A percentile compares a stretch with the other conserved stretches of the same genome.
phyloP scores from a whole-genome alignment of 2,888 invertebrate species.

The Acleris emargana region DNA sequence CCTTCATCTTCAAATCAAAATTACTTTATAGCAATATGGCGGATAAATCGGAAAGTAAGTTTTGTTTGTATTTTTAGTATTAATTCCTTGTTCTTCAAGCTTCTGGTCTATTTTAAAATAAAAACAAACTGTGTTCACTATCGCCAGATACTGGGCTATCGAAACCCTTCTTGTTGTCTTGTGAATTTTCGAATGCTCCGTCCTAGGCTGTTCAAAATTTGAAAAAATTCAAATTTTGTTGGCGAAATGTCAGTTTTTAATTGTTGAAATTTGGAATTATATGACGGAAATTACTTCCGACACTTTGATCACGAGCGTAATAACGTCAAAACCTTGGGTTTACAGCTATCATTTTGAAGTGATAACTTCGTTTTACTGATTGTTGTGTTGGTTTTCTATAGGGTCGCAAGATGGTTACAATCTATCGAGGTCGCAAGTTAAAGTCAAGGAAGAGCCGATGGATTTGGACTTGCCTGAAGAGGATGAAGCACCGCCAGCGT shows the following conservation, averaged over 20 bases:
- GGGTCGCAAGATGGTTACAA: constrained; percentile 62
- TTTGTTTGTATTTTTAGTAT: constrained; percentile 70
- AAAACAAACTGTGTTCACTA: constrained; percentile 38
- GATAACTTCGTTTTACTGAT: constrained; percentile 22
- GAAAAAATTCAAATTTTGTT: constrained; percentile 80
- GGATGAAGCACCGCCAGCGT: constrained; percentile 87
- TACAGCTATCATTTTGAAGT: constrained; percentile 12
- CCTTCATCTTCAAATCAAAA: constrained; percentile 65
- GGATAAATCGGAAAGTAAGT: constrained; percentile 91
- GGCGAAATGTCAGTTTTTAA: constrained; percentile 65
- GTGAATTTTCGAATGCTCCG: constrained; percentile 39
- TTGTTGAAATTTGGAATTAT: constrained; percentile 53
- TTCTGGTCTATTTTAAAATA: constrained; percentile 11
- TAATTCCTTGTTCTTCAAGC: constrained; percentile 27
- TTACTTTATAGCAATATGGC: constrained; percentile 88
- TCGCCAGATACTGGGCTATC: constrained; percentile 38
- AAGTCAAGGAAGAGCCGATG: constrained; percentile 84
- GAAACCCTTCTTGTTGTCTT: constrained; percentile 31
- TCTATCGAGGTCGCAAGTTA: constrained; percentile 58
- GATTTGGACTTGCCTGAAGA: constrained; percentile 86
- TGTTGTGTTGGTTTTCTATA: constrained; percentile 50
- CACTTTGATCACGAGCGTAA: constrained; percentile 30
- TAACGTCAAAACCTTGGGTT: constrained; percentile 29
- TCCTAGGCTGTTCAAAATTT: constrained; percentile 78
- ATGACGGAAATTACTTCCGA: constrained; percentile 33